phyloP scores from a whole-genome alignment of 2,113 vertebrate genomes.

The Aplodontia rufa region DNA sequence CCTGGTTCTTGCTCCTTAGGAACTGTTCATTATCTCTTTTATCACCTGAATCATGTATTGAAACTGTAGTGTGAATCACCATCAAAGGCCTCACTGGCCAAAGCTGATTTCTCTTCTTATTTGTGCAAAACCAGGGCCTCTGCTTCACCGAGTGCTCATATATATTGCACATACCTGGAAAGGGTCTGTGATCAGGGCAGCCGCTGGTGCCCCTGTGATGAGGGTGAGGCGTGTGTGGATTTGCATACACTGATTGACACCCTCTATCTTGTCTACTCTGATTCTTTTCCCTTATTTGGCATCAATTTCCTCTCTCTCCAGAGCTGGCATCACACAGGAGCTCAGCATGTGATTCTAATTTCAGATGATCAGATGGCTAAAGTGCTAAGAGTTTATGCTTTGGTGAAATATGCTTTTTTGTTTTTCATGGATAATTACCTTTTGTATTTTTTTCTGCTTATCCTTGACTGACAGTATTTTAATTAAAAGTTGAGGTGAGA shows the following conservation, averaged over 20 bases:
- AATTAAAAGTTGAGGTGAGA: conserved; percentile 86
- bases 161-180: not conserved
- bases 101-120: not conserved
- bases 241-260: not conserved
- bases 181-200: not conserved
- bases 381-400: conserved; percentile 84
- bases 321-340: conserved; percentile 75
- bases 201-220: not conserved
- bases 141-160: not conserved
- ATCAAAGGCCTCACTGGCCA: not conserved
- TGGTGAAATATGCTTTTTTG: conserved; percentile 84
- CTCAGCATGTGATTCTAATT: conserved; percentile 81
- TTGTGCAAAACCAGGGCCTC: not conserved
- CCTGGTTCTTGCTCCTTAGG: not conserved
- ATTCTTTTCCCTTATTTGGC: conserved; percentile 42
- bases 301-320: conserved; percentile 61
- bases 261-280: not conserved
- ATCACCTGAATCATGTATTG: not conserved
- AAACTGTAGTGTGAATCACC: not conserved
- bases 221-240: not conserved
- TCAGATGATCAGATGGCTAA: conserved; percentile 85
- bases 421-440: conserved; percentile 85
- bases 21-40: not conserved
- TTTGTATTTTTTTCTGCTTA: conserved; percentile 84
- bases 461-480: conserved; percentile 85